These are phyloP conservation scores for Ditylenchus weischeri DNA, from an alignment of 2,888 invertebrate genomes.

Conservation along the genomic window DNA sequence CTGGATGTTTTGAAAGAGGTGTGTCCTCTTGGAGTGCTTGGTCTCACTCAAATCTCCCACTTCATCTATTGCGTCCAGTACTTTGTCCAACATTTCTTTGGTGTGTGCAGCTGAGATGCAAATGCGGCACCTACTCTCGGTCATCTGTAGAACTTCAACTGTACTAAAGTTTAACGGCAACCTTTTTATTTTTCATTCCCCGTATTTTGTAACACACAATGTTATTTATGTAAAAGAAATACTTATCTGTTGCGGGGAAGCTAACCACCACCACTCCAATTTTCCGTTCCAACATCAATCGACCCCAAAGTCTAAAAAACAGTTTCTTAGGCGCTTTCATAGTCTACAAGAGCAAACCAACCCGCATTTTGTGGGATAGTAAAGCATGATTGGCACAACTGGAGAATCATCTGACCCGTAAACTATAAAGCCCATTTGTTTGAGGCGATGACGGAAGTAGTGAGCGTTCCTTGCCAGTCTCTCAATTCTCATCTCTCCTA, in stretches of 20 bases:
- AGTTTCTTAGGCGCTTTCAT: not conserved
- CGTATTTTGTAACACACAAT: too few species aligned
- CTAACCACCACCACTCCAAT: slow-evolving; percentile 89
- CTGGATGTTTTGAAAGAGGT: slow-evolving; percentile 47
- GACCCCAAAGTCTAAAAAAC: slow-evolving; percentile 72
- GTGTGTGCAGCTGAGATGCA: slow-evolving; percentile 91
- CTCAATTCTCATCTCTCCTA: slow-evolving; percentile 59
- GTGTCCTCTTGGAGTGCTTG: slow-evolving; percentile 47
- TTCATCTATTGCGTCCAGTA: slow-evolving; percentile 43
- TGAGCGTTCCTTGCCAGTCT: slow-evolving; percentile 62
- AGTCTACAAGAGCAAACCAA: slow-evolving; percentile 59
- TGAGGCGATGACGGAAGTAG: slow-evolving; percentile 66
- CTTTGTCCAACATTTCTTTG: slow-evolving; percentile 80
- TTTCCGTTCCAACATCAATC: slow-evolving; percentile 75
- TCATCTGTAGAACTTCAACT: slow-evolving; percentile 61
- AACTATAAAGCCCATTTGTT: slow-evolving; percentile 83
- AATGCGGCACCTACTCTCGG: slow-evolving; percentile 70
- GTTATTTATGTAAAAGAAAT: not conserved
- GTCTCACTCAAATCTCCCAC: slow-evolving; percentile 47
- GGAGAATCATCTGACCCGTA: slow-evolving; percentile 92
- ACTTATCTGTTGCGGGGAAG: slow-evolving; percentile 85
- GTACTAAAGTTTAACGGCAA: too few species aligned
- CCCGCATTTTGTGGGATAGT: slow-evolving; percentile 90
- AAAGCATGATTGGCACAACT: slow-evolving; percentile 91
- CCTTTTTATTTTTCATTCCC: too few species aligned